Percentiles rank a stretch among this genome's conserved stretches.
Evolutionary conservation across 2,113 vertebrate species (phyloP).

Genomic region (Callionymus lyra): DNA sequence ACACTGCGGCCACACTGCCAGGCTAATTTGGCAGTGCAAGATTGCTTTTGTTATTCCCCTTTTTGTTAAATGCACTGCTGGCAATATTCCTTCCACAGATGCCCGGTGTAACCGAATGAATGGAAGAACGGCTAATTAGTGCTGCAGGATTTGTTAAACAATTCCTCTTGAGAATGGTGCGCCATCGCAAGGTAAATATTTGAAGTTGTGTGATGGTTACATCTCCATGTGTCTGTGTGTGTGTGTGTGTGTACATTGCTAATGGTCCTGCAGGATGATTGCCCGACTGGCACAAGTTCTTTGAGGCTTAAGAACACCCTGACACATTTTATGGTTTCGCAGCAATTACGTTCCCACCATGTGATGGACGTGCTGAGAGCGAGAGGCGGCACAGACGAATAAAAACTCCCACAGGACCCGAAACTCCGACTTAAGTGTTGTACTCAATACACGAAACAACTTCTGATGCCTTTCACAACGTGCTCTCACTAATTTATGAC

Average conservation of each 20-base stretch:
- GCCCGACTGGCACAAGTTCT: conserved; percentile 3
- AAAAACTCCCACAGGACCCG: conserved; percentile 39
- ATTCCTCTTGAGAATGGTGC: conserved; percentile 34
- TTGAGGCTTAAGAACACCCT: conserved; percentile 32
- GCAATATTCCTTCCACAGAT: conserved; percentile 26
- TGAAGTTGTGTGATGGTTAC: conserved; percentile 31
- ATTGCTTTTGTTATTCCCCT: conserved; percentile 13
- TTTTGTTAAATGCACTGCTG: conserved; percentile 7
- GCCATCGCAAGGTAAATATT: conserved; percentile 43
- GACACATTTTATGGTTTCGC: conserved; percentile 27
- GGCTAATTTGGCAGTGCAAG: conserved; percentile 17
- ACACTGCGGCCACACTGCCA: conserved; percentile 1
- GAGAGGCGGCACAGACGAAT: background rate
- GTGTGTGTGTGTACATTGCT: conserved; percentile 3
- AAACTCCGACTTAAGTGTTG: conserved; percentile 23
- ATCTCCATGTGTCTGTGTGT: conserved; percentile 13
- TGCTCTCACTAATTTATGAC: conserved; percentile 52
- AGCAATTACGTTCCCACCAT: conserved; percentile 34
- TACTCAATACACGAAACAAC: conserved; percentile 36
- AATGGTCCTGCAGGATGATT: conserved; percentile 22
- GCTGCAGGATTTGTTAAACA: conserved; percentile 43
- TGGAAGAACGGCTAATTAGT: conserved; percentile 40
- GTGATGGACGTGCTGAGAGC: conserved; percentile 35
- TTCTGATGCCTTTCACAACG: conserved; percentile 31
- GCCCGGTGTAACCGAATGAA: conserved; percentile 16